phyloP scores from a whole-genome alignment of 1,140 invertebrate genomes.

The Himalopsyche phryganea region DNA sequence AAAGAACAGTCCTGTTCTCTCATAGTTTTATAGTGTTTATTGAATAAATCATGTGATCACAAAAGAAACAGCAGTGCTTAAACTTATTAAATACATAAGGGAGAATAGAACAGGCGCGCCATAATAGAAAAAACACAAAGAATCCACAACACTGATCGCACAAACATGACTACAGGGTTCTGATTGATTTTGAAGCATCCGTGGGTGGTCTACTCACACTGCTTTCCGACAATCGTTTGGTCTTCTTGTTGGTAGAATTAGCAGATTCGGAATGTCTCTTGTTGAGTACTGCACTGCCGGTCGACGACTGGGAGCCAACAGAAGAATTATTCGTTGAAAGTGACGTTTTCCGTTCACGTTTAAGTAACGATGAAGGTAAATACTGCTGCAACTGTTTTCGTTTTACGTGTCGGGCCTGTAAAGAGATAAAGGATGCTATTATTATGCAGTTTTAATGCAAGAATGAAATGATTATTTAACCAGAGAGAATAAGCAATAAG shows the following conservation, averaged over 20 bases:
- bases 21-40: no score
- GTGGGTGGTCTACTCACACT: constrained; percentile 38
- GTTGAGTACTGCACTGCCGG: constrained; percentile 10
- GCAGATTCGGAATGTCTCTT: constrained; percentile 40
- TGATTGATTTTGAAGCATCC: not conserved
- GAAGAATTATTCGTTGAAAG: constrained; percentile 35
- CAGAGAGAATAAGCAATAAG: no score
- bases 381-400: constrained; percentile 74
- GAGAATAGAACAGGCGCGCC: no score
- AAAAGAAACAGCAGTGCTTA: no score
- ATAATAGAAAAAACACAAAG: no score
- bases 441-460: no score
- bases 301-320: constrained; percentile 33
- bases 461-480: no score
- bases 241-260: constrained; percentile 38
- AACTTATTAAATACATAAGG: no score
- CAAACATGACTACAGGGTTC: not conserved
- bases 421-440: constrained; percentile 3
- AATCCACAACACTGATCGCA: not conserved
- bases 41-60: no score
- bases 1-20: no score
- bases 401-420: constrained; percentile 63
- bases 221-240: constrained; percentile 44
- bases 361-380: constrained; percentile 66
- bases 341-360: constrained; percentile 62